Base-by-base conservation (phyloP, 2,888 invertebrate species). In the Caradrina clavipalpis region DNA sequence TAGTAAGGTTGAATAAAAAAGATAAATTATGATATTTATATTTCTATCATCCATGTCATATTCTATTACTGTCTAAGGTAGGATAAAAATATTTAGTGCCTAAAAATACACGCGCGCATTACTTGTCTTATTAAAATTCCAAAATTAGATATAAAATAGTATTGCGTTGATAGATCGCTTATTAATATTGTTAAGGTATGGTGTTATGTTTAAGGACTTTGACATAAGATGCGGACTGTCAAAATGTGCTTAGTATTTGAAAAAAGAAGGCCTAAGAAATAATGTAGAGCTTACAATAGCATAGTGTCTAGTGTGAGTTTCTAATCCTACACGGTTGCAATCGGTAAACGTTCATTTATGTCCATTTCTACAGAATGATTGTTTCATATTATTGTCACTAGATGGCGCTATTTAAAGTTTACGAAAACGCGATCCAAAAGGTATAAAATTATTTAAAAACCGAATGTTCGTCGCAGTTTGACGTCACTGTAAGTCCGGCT, bases 1-100 rank as follows among this genome's bases (percentile, higher is more conserved):
- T 49, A 49, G 4, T 49, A 45, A n/a, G 2, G n/a, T 31, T 4
- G 2, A 45, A 31, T 47, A 31, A 15, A 53, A 39, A 22, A 3
- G 1, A 26, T 26, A 26, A 26, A 26, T 26, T 26, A 26, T 26
- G 26, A 26, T 4, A 26, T 26, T 39, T 53, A 8, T 26, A 45
- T 53, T 45, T 50, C 42, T 54, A 45, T 49, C 31, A 39, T 47
- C 45, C 21, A 42, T 19, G n/a, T 60, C 0, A 11, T 21, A 51
- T 56, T 55, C 26, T 19, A 17, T 53, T 11, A 3, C 11, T 50
- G 19, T 54, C 26, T 64, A 68, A 73, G 19, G 56, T 68, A 73
- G 49, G 31, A 60, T 65, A 51, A 57, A 71, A 10, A 59, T 17
- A 63, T 61, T 65, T 69, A 71, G 73, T 81, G 76, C 81, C 81